A percentile compares a stretch with the other conserved stretches of the same genome.
These are phyloP conservation scores for Cotesia glomerata DNA, from an alignment of 1,140 invertebrate genomes.

Conservation along the genomic window DNA sequence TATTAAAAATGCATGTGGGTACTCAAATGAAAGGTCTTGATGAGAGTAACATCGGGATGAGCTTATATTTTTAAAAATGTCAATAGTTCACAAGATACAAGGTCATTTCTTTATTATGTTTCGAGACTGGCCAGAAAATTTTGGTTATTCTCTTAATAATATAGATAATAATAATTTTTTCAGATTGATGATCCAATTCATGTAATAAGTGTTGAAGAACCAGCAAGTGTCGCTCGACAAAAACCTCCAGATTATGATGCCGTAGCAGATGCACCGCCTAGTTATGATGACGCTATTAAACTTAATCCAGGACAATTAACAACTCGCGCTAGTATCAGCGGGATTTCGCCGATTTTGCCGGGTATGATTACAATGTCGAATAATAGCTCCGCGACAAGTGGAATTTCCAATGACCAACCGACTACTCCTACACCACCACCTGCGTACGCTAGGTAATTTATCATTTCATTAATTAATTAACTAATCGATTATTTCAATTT, in stretches of 20 bases:
- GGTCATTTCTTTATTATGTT: too few species aligned
- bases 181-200: slow-evolving; percentile 72
- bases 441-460: slow-evolving; percentile 54
- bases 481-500: background rate
- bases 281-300: slow-evolving; percentile 77
- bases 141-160: too few species aligned
- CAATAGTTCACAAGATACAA: too few species aligned
- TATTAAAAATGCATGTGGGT: too few species aligned
- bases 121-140: too few species aligned
- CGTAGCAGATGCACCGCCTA: slow-evolving; percentile 72
- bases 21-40: too few species aligned
- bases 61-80: too few species aligned
- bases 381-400: slow-evolving; percentile 30
- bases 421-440: slow-evolving; percentile 49
- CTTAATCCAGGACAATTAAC: slow-evolving; percentile 66
- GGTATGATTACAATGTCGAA: slow-evolving; percentile 18
- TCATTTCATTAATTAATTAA: background rate
- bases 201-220: slow-evolving; percentile 68
- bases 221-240: slow-evolving; percentile 59
- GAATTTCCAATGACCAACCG: slow-evolving; percentile 42
- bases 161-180: slow-evolving; percentile 43
- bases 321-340: slow-evolving; percentile 43
- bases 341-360: slow-evolving; percentile 28
- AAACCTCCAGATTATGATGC: slow-evolving; percentile 78
- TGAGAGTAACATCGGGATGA: too few species aligned